Evolutionary conservation across 2,113 vertebrate genomes (phyloP).

Genomic region (Xiphophorus hellerii): DNA sequence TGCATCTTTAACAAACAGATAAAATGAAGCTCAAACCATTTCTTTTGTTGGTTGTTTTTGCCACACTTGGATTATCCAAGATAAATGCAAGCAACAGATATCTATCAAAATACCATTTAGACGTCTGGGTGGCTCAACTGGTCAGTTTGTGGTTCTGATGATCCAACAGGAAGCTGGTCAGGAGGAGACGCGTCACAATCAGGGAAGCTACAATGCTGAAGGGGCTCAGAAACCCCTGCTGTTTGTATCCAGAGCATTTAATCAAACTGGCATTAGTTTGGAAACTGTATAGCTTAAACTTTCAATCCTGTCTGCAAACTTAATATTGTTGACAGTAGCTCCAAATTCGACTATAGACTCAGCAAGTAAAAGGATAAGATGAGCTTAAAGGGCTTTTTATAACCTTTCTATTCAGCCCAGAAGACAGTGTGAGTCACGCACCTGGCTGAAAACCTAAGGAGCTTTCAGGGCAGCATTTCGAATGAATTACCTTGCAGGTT

Average conservation of each 20-base stretch:
- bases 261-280: constrained; percentile 79
- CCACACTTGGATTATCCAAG: no score
- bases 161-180: constrained; percentile 51
- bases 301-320: constrained; percentile 66
- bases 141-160: constrained; percentile 27
- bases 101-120: not conserved
- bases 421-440: constrained; percentile 39
- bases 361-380: constrained; percentile 79
- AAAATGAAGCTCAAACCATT: no score
- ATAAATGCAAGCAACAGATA: no score
- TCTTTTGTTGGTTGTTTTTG: no score
- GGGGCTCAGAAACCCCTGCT: constrained; percentile 74
- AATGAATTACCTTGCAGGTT: constrained; percentile 27
- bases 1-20: no score
- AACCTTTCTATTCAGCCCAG: constrained; percentile 66
- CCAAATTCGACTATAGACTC: constrained; percentile 67
- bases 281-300: constrained; percentile 68
- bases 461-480: constrained; percentile 25
- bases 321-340: constrained; percentile 73
- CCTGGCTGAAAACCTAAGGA: constrained; percentile 39
- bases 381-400: constrained; percentile 65
- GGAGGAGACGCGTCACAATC: constrained; percentile 39
- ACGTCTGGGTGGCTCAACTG: constrained; percentile 7
- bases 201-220: constrained; percentile 44
- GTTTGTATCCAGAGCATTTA: constrained; percentile 72